Evolutionary conservation across 2,888 invertebrate species (phyloP).

Genomic region (Biston stratarius): DNA sequence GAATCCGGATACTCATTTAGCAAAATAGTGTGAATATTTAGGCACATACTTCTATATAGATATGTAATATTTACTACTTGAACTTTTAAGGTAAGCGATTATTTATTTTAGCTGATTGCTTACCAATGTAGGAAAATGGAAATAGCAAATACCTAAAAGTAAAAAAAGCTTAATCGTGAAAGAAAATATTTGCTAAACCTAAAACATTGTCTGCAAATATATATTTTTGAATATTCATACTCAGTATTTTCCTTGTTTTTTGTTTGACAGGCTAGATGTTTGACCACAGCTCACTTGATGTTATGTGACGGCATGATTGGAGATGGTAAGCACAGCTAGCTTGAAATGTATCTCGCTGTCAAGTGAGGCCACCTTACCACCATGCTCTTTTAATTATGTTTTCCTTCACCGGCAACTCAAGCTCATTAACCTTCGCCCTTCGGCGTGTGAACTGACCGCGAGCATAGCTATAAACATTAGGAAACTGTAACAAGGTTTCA

Average conservation of each 20-base stretch:
- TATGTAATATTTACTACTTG: background rate
- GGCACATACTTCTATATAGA: background rate
- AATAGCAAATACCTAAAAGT: background rate
- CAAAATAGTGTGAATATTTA: slow-evolving; percentile 23
- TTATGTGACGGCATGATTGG: no score
- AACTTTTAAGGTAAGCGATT: background rate
- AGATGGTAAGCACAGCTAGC: no score
- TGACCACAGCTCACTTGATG: no score
- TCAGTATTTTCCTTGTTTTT: background rate
- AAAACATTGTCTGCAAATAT: background rate
- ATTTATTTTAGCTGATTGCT: background rate
- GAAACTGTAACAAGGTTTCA: background rate
- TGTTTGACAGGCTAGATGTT: no score
- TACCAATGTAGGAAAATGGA: background rate
- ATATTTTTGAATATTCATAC: background rate
- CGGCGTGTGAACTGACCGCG: no score
- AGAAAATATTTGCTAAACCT: background rate
- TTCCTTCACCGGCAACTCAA: no score
- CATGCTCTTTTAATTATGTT: no score
- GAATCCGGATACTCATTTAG: slow-evolving; percentile 10
- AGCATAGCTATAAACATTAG: no score
- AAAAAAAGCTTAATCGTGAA: background rate
- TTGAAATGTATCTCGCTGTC: no score
- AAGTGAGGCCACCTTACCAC: no score
- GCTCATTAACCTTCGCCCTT: no score